Percentiles rank a stretch among this genome's conserved stretches.
phyloP scores from a whole-genome alignment of 2,113 vertebrate genomes.

The Bostrychus sinensis region DNA sequence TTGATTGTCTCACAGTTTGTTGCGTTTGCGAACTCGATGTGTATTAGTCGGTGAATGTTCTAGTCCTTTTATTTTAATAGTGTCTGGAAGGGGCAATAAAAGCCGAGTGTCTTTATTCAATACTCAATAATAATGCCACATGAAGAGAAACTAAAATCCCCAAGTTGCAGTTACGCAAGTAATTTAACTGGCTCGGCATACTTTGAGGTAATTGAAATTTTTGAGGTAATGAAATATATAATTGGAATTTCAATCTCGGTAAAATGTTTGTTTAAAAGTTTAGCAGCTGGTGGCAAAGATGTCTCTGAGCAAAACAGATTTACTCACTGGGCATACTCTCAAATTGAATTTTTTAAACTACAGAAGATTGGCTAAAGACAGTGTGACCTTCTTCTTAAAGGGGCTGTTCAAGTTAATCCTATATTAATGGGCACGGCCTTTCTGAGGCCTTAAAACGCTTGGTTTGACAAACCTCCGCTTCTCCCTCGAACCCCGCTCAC shows the following conservation, averaged over 20 bases:
- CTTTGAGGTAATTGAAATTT: slow-evolving; percentile 62
- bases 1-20: slow-evolving; percentile 60
- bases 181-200: slow-evolving; percentile 57
- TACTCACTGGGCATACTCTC: too few relatives aligned
- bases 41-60: slow-evolving; percentile 56
- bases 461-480: too few relatives aligned
- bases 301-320: background rate
- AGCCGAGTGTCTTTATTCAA: slow-evolving; percentile 66
- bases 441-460: too few relatives aligned
- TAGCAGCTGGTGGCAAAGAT: background rate
- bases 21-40: slow-evolving; percentile 50
- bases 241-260: slow-evolving; percentile 18
- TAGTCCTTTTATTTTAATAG: slow-evolving; percentile 75
- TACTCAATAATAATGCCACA: slow-evolving; percentile 64
- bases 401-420: too few relatives aligned
- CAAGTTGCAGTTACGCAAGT: slow-evolving; percentile 63
- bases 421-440: too few relatives aligned
- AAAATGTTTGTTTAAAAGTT: background rate
- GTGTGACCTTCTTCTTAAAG: too few relatives aligned
- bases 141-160: slow-evolving; percentile 65
- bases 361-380: too few relatives aligned
- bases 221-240: slow-evolving; percentile 55
- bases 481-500: too few relatives aligned
- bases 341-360: too few relatives aligned
- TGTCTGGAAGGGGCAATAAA: slow-evolving; percentile 76